A percentile compares a stretch with the other conserved stretches of the same genome.
Conservation (phyloP, 2,888 invertebrate species). For the Sicus ferrugineus region DNA sequence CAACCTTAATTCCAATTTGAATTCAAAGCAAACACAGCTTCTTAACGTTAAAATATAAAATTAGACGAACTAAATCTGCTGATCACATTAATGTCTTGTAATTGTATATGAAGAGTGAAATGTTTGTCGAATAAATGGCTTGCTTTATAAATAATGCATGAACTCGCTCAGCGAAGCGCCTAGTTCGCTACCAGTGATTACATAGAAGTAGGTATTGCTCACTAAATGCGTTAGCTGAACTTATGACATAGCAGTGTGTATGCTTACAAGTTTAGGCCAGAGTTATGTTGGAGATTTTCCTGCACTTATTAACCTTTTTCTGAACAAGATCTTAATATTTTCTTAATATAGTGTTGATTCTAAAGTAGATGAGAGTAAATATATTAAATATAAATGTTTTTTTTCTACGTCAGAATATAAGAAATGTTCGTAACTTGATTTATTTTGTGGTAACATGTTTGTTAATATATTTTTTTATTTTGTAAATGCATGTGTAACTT, state of each 20-base stretch:
- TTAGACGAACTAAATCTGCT: neutral
- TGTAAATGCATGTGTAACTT: neutral
- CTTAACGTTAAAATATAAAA: conserved; percentile 6
- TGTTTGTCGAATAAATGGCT: no score
- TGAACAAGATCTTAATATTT: neutral
- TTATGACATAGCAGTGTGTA: neutral
- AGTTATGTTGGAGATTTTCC: no score
- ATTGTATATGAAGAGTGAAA: no score
- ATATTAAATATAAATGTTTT: conserved; percentile 17
- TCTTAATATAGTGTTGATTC: neutral
- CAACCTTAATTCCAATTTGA: conserved; percentile 17
- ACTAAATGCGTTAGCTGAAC: conserved; percentile 7
- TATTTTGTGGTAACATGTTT: conserved; percentile 14
- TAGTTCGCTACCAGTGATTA: conserved; percentile 2
- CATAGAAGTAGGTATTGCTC: conserved; percentile 4
- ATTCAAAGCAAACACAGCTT: conserved; percentile 6
- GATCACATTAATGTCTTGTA: no score
- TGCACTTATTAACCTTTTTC: neutral
- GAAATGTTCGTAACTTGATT: conserved; percentile 16
- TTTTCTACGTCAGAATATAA: conserved; percentile 17
- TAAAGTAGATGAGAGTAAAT: conserved; percentile 20
- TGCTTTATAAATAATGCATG: neutral
- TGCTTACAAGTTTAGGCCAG: neutral
- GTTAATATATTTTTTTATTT: neutral
- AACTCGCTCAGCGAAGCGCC: neutral